These are phyloP conservation scores for Agapornis canus DNA, from an alignment of 2,797 vertebrate genomes.

Conservation along the genomic window DNA sequence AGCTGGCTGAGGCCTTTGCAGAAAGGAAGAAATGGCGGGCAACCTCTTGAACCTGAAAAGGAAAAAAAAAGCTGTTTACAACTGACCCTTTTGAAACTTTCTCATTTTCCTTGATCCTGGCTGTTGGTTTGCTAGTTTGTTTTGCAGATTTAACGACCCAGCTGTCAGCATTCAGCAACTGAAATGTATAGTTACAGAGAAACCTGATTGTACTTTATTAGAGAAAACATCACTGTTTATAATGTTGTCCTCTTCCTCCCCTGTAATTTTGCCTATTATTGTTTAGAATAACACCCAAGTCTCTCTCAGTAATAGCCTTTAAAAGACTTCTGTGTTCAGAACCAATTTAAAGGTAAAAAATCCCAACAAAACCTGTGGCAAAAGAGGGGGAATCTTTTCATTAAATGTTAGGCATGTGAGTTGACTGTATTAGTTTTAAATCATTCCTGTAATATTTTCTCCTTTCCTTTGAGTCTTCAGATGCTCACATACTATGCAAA, in stretches of 20 bases:
- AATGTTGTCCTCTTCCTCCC: slow-evolving; percentile 63
- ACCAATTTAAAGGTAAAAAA: slow-evolving; percentile 51
- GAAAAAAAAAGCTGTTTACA: slow-evolving; percentile 54
- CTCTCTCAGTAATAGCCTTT: slow-evolving; percentile 63
- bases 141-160: slow-evolving; percentile 68
- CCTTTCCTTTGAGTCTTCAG: slow-evolving; percentile 70
- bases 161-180: slow-evolving; percentile 61
- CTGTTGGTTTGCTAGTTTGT: slow-evolving; percentile 57
- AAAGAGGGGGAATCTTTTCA: slow-evolving; percentile 67
- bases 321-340: slow-evolving; percentile 63
- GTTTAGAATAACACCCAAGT: slow-evolving; percentile 66
- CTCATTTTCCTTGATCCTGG: slow-evolving; percentile 71
- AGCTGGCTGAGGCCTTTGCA: slow-evolving; percentile 80
- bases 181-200: slow-evolving; percentile 65
- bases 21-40: slow-evolving; percentile 89
- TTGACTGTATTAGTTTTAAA: slow-evolving; percentile 75
- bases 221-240: slow-evolving; percentile 59
- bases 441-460: slow-evolving; percentile 71
- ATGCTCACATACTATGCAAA: slow-evolving; percentile 76
- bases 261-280: slow-evolving; percentile 64
- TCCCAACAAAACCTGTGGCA: slow-evolving; percentile 26
- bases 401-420: slow-evolving; percentile 72
- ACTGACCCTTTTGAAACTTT: slow-evolving; percentile 66
- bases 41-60: slow-evolving; percentile 90
- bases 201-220: slow-evolving; percentile 68